Base-by-base conservation (phyloP, 2,797 vertebrate species). In the Tragopan temminckii region DNA sequence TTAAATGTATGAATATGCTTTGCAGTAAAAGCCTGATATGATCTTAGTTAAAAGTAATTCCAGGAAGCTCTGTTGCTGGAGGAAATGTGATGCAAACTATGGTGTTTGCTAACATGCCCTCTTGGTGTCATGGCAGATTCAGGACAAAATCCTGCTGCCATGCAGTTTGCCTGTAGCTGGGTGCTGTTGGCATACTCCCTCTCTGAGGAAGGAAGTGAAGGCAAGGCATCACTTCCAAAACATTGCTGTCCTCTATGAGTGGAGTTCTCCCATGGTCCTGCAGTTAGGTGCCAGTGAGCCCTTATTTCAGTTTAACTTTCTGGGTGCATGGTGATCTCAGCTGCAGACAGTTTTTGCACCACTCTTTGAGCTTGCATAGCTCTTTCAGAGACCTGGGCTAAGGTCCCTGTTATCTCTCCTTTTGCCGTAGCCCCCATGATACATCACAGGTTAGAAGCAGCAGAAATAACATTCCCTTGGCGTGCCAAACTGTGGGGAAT, bases 1-100 rank as follows among this genome's bases (percentile, higher is more conserved):
- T 53, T 62, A 78, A 84, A 88, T 21, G 29, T 53, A 38, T 83
- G 70, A 88, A 72, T 74, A 42, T 40, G 24, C 35, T 81, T 83
- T 76, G 64, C 69, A 90, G 43, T 36, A 48, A 24, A 1, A 5
- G 7, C 18, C 43, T 69, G 40, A 63, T 63, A 59, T 0, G 0
- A 1, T 46, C 31, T 84, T 57, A 68, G 61, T 67, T 66, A 38
- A 74, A 85, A 75, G 42, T 3, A 4, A 11, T 63, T 89, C 59
- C 52, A 61, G 33, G 36, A 35, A 40, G 7, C 33, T 66, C 24
- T 53, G 25, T 52, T 70, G 40, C 43, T 80, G 48, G 57, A 67
- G 55, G 52, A 87, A 77, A 11, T 36, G 19, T 19, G 16, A 72
- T 27, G 69, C 85, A 31, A 45, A 9, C 1, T 5, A 67, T 9